Evolutionary conservation across 2,888 invertebrate genomes (phyloP), one percentile per base, ranked within the genome.

Genomic region (Cheilosia scutellata): DNA sequence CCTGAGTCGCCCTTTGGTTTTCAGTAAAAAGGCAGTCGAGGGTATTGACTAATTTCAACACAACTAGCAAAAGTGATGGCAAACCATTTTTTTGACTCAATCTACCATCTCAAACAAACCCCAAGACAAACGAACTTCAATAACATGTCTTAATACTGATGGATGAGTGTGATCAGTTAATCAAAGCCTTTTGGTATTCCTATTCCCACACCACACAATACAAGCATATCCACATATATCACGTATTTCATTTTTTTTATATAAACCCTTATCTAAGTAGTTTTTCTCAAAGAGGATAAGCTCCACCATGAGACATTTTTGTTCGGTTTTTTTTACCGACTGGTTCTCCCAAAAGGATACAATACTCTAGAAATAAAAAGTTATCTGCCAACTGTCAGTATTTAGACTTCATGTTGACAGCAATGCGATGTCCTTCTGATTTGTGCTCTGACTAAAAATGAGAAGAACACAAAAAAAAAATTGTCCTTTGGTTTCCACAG

Each of bases 391-490:
- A 74, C 78, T 74, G 72, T 74, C 78, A 74, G 78, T 83, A 68
- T 78, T 83, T 68, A 78, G 78, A 83, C 72, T 83, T 79, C 20
- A 79, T 74, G 79, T 68, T 83, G 83, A 83, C 79, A 83, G 66
- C 79, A 70, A 74, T 83, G 63, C 79, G 83, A 79, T 79, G 74
- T 74, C 68, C 74, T 58, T 70, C 62, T 83, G 83, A 83, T 79
- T 78, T 72, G 62, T 79, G 29, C 42, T 62, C 53, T 65, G 42
- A 74, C 72, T 63, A 55, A 68, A 72, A 47, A 78, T 51, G 40
- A 29, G 42, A 20, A 66, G 33, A 71, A 57, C 20, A 13, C 9
- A 31, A 29, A n/a, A 31, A 25, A 66, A 44, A 60, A 58, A n/a
- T n/a, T 20, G 9, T 20, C 25, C 7, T 72, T 57, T 6, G 20